Conservation (phyloP, 2,888 invertebrate species). For the Hesperia comma region DNA sequence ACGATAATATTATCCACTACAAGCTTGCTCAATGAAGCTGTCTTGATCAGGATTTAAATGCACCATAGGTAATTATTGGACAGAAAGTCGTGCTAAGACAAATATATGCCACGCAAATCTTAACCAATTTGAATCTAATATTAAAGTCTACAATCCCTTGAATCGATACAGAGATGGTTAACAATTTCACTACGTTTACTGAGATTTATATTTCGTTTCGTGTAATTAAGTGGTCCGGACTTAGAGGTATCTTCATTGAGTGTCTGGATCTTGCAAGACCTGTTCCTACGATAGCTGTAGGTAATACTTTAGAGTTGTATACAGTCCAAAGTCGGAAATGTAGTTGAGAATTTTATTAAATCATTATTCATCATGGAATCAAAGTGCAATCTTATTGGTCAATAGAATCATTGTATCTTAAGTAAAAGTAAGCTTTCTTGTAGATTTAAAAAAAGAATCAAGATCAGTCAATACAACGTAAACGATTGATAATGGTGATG, state of each 20-base stretch:
- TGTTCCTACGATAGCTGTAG: constrained; percentile 61
- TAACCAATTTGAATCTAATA: background rate
- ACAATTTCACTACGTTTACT: constrained; percentile 34
- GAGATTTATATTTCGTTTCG: constrained; percentile 49
- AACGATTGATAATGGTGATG: too few species aligned
- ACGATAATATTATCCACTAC: constrained; percentile 47
- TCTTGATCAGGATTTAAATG: constrained; percentile 48
- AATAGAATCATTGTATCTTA: too few species aligned
- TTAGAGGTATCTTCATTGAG: constrained; percentile 50
- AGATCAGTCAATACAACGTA: too few species aligned
- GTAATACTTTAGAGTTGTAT: constrained; percentile 43
- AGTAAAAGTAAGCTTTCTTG: too few species aligned
- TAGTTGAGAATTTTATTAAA: too few species aligned
- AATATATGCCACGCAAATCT: constrained; percentile 14
- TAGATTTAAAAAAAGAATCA: too few species aligned
- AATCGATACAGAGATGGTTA: constrained; percentile 13
- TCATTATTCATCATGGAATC: too few species aligned
- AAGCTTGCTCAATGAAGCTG: constrained; percentile 46
- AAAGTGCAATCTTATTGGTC: too few species aligned
- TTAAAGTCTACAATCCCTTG: constrained; percentile 20
- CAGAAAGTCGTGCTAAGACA: constrained; percentile 42
- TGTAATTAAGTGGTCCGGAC: constrained; percentile 50
- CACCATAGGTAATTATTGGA: constrained; percentile 38
- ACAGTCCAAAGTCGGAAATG: too few species aligned
- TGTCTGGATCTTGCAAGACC: constrained; percentile 54